phyloP scores from a whole-genome alignment of 1,140 invertebrate species.

The Cyrtorhinus lividipennis region DNA sequence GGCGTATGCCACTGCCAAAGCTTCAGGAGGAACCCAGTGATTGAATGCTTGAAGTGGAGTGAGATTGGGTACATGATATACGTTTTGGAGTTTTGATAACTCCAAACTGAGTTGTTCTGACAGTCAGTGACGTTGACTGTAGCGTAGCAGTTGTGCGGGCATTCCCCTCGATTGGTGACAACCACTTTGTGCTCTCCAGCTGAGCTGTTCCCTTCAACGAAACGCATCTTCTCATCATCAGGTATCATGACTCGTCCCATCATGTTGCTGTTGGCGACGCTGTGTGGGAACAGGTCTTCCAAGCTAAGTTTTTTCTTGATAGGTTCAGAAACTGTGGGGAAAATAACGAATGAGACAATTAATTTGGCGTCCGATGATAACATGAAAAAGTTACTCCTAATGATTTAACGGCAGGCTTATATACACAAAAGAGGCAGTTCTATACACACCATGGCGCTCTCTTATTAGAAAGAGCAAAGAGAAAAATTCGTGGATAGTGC shows the following conservation, averaged over 20 bases:
- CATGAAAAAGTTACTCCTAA: too few relatives aligned
- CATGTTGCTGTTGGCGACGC: not conserved
- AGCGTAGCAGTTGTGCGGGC: constrained; percentile 44
- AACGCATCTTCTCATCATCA: not conserved
- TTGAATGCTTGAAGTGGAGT: constrained; percentile 37
- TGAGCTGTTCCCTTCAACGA: not conserved
- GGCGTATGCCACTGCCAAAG: constrained; percentile 55
- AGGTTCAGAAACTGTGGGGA: not conserved
- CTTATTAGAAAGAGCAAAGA: too few relatives aligned
- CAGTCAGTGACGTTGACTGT: constrained; percentile 42
- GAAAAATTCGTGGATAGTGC: too few relatives aligned
- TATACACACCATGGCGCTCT: too few relatives aligned
- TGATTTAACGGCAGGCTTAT: too few relatives aligned
- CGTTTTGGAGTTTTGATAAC: constrained; percentile 40
- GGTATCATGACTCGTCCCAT: not conserved
- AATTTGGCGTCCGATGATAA: not conserved
- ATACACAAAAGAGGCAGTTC: too few relatives aligned
- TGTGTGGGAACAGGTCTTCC: not conserved
- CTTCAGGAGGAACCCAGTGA: constrained; percentile 58
- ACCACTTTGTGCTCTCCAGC: constrained; percentile 13
- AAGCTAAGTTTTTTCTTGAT: not conserved
- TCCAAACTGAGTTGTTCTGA: constrained; percentile 35
- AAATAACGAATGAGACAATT: not conserved
- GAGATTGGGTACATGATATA: constrained; percentile 50
- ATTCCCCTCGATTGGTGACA: constrained; percentile 42